A percentile compares a stretch with the other conserved stretches of the same genome.
Evolutionary conservation across 2,797 vertebrate species (phyloP).

Genomic region (Pseudochirops cupreus): DNA sequence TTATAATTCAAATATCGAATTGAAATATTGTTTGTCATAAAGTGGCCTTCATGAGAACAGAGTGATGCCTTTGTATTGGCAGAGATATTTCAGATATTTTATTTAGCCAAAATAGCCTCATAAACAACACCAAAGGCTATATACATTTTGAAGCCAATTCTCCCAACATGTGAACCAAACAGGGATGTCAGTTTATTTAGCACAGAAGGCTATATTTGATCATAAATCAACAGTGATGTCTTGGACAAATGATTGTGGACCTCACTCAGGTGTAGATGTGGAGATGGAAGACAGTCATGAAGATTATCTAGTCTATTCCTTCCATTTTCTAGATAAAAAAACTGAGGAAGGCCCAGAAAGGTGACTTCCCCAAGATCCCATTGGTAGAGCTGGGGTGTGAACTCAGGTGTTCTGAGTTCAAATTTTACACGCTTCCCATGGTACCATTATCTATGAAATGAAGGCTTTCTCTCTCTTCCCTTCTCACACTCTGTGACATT

Average conservation of each 20-base stretch:
- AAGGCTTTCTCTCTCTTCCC: neutral
- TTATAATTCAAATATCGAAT: conserved; percentile 34
- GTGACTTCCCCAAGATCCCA: neutral
- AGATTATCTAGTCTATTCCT: neutral
- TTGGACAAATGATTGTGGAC: neutral
- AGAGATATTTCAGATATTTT: conserved; percentile 17
- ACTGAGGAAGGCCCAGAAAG: neutral
- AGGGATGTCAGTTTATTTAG: neutral
- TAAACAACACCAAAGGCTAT: neutral
- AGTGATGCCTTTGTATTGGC: conserved; percentile 8
- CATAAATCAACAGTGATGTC: neutral
- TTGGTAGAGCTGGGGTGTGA: neutral
- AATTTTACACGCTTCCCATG: neutral
- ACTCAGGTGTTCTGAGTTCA: neutral
- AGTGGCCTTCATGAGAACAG: conserved; percentile 3
- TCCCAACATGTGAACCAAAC: neutral
- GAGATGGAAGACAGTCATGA: neutral
- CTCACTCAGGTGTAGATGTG: neutral
- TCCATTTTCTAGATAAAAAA: neutral
- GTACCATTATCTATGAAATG: neutral
- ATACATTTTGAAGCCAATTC: conserved; percentile 8
- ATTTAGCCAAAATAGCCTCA: conserved; percentile 28
- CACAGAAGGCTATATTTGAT: conserved; percentile 1
- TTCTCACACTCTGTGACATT: neutral
- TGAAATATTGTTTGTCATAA: neutral